phyloP scores from a whole-genome alignment of 2,797 vertebrate genomes.

The Alectoris magna region DNA sequence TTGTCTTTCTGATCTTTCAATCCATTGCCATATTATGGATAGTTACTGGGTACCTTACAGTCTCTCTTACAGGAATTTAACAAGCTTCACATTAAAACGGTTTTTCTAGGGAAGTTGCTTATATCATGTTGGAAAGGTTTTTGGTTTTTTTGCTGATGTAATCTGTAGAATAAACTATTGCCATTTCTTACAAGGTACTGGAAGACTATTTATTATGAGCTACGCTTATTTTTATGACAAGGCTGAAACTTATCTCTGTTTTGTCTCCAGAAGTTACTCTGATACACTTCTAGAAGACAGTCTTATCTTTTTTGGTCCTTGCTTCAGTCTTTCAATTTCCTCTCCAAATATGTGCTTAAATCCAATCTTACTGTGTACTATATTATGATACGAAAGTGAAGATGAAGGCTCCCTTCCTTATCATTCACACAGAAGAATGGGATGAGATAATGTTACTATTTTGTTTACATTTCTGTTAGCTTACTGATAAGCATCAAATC shows the following conservation, averaged over 20 bases:
- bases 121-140: neutral
- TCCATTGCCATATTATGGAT: neutral
- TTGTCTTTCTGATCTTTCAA: neutral
- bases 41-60: neutral
- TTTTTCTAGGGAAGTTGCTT: neutral
- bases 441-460: neutral
- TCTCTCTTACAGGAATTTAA: neutral
- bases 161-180: neutral
- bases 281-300: neutral
- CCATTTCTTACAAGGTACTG: rapidly evolving
- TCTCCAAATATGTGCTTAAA: neutral
- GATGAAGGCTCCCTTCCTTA: neutral
- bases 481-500: neutral
- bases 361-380: neutral
- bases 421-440: neutral
- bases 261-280: neutral
- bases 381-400: neutral
- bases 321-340: neutral
- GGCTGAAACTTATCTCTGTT: neutral
- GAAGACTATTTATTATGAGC: neutral
- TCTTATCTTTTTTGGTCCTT: neutral
- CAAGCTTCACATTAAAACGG: neutral
- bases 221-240: neutral
- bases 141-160: neutral
- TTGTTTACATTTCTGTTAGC: neutral